These are phyloP conservation scores for Margaritifera margaritifera DNA, from an alignment of 2,888 invertebrate species.

Conservation along the genomic window DNA sequence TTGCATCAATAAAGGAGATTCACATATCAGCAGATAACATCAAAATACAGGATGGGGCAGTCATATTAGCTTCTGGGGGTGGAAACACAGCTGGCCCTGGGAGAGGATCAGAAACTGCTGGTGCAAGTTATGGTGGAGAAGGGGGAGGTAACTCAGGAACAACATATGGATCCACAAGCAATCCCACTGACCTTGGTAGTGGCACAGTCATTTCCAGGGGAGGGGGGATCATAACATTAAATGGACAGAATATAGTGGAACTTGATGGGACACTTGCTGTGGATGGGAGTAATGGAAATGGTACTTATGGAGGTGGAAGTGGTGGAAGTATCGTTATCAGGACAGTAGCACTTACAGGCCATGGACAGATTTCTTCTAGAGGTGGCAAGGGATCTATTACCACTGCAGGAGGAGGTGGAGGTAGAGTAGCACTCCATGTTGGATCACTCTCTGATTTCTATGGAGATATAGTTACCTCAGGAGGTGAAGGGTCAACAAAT, in stretches of 20 bases:
- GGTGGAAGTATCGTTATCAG: slow-evolving; percentile 5
- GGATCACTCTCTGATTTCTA: slow-evolving; percentile 30
- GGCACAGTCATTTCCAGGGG: slow-evolving; percentile 40
- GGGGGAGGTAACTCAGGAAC: slow-evolving; percentile 34
- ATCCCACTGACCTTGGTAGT: slow-evolving; percentile 41
- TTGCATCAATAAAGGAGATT: slow-evolving; percentile 14
- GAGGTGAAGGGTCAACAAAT: slow-evolving; percentile 34
- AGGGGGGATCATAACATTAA: slow-evolving; percentile 45
- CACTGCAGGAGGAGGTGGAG: slow-evolving; percentile 52
- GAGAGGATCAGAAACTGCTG: slow-evolving; percentile 16
- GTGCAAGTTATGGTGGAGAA: slow-evolving; percentile 56
- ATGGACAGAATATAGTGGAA: slow-evolving; percentile 16
- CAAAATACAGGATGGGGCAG: slow-evolving; percentile 26
- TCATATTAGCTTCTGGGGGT: slow-evolving; percentile 24
- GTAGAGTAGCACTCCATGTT: slow-evolving; percentile 41
- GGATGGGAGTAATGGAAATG: slow-evolving; percentile 25
- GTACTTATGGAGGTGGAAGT: slow-evolving; percentile 9
- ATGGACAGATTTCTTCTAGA: too few relatives aligned
- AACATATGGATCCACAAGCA: slow-evolving; percentile 39
- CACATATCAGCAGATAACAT: slow-evolving; percentile 16
- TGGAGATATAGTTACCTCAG: slow-evolving; percentile 34
- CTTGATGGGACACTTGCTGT: slow-evolving; percentile 46
- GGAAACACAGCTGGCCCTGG: slow-evolving; percentile 35
- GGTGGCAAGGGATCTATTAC: slow-evolving; percentile 24
- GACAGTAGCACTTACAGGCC: too few relatives aligned